phyloP scores from a whole-genome alignment of 37 sponge, comb jelly and placozoan species.

The Petrosia ficiformis region DNA sequence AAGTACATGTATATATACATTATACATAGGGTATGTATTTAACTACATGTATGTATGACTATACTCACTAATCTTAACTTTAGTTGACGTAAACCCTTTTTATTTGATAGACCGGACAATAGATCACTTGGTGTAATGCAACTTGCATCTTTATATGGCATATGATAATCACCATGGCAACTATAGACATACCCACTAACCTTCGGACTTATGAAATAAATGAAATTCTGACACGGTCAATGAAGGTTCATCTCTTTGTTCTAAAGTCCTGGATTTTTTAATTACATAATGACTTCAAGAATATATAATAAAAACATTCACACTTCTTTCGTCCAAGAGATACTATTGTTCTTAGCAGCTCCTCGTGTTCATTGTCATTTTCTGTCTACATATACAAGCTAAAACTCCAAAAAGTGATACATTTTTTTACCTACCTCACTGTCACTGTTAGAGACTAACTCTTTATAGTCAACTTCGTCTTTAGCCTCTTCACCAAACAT shows the following conservation, averaged over 20 bases:
- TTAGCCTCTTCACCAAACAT: neutral
- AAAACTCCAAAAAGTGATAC: too few species aligned
- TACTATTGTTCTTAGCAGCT: too few species aligned
- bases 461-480: neutral
- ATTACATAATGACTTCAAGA: too few species aligned
- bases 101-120: neutral
- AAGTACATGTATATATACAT: neutral
- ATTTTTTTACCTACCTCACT: too few species aligned
- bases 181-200: conserved; percentile 4
- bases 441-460: too few species aligned
- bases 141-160: neutral
- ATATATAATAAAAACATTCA: too few species aligned
- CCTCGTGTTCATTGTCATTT: too few species aligned
- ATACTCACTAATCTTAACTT: conserved; percentile 8
- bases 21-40: too few species aligned
- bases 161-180: neutral
- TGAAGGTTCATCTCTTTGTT: conserved; percentile 39
- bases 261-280: conserved; percentile 9
- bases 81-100: neutral
- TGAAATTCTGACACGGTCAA: conserved; percentile 33
- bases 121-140: conserved; percentile 5
- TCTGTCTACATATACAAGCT: too few species aligned
- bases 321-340: too few species aligned
- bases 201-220: neutral
- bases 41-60: too few species aligned